phyloP scores from a whole-genome alignment of 2,888 invertebrate species.

The Muscina levida region DNA sequence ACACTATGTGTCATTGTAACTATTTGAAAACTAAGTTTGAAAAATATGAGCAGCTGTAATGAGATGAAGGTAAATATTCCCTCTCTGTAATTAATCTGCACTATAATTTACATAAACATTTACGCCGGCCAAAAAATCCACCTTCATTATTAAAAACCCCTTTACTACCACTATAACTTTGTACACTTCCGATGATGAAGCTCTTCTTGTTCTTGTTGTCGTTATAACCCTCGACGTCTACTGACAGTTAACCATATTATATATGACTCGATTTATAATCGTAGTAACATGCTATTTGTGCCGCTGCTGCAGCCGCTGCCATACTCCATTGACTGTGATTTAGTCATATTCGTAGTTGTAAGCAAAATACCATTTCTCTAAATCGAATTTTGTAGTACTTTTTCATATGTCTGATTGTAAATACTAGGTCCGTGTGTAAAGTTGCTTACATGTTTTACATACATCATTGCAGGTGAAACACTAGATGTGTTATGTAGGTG shows the following conservation, averaged over 20 bases:
- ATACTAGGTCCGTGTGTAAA: too few species aligned
- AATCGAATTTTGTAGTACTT: constrained; percentile 15
- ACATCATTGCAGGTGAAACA: background rate
- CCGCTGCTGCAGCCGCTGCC: background rate
- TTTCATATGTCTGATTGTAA: background rate
- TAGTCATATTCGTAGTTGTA: background rate
- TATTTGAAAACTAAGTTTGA: too few species aligned
- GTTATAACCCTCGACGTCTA: constrained; percentile 22
- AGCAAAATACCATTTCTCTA: constrained; percentile 6
- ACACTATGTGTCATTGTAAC: too few species aligned
- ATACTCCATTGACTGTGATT: background rate
- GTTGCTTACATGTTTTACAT: too few species aligned
- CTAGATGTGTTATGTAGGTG: constrained; percentile 9
- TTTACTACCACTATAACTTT: background rate
- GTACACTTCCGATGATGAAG: background rate
- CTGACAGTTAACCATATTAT: constrained; percentile 53
- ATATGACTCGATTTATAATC: constrained; percentile 53
- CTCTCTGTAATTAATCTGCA: too few species aligned
- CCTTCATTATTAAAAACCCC: background rate
- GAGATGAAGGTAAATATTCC: too few species aligned
- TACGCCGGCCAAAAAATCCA: too few species aligned
- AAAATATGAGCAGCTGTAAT: too few species aligned
- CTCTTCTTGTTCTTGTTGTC: background rate
- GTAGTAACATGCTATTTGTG: constrained; percentile 53
- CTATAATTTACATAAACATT: too few species aligned